Conservation (phyloP, 2,888 invertebrate species). For the Nebria brevicollis region DNA sequence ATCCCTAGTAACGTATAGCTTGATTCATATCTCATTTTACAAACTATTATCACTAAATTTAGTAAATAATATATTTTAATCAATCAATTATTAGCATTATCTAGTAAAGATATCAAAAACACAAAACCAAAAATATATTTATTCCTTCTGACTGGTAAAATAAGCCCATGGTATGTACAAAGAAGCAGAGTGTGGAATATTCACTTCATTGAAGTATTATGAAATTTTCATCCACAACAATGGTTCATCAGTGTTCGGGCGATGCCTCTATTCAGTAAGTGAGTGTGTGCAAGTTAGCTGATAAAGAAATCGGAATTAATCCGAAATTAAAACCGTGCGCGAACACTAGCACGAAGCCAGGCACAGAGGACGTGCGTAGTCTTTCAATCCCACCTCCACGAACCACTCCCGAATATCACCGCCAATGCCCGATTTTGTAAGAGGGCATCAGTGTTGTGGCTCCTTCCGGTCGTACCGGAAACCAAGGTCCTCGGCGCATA, state of each 20-base stretch:
- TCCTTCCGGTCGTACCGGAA: not conserved
- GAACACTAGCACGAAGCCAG: not conserved
- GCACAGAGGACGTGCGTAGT: not conserved
- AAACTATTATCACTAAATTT: too few species aligned
- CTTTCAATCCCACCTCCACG: not conserved
- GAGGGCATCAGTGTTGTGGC: not conserved
- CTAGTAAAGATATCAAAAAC: too few species aligned
- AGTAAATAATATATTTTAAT: too few species aligned
- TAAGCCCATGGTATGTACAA: not conserved
- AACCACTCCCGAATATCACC: not conserved
- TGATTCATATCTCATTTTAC: too few species aligned
- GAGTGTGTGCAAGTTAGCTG: slow-evolving; percentile 29
- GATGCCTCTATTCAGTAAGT: not conserved
- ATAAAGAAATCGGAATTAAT: slow-evolving; percentile 45
- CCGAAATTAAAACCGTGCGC: slow-evolving; percentile 40
- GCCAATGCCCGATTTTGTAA: not conserved
- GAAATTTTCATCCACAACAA: slow-evolving; percentile 33
- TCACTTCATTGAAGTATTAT: not conserved
- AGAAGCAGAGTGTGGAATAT: not conserved
- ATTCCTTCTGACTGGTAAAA: not conserved
- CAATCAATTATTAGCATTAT: too few species aligned
- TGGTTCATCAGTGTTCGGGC: not conserved
- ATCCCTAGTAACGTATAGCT: not conserved
- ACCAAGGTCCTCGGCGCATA: slow-evolving; percentile 18
- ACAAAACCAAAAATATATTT: too few species aligned